Conservation (phyloP, 2,888 invertebrate species). For the Crepidodera aurea region DNA sequence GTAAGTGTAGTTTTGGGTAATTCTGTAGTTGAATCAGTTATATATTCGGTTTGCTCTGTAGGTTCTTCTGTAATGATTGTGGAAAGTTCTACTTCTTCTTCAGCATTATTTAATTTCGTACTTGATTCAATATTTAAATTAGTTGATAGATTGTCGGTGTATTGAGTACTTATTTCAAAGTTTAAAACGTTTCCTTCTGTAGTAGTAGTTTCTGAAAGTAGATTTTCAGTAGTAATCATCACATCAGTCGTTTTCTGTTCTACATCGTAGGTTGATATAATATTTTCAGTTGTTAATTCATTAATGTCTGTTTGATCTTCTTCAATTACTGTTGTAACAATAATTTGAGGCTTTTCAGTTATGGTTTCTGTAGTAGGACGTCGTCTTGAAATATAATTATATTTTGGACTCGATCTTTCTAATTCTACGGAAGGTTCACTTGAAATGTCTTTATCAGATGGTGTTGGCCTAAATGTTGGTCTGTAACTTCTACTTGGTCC, state of each 20-base stretch:
- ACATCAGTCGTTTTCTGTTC: background rate
- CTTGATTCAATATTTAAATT: constrained; percentile 4
- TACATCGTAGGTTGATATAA: background rate
- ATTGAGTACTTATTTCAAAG: background rate
- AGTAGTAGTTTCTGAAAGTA: background rate
- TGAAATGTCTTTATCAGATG: constrained; percentile 7
- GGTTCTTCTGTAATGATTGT: constrained; percentile 8
- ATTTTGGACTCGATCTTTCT: background rate
- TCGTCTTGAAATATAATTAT: constrained; percentile 7
- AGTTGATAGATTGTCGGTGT: background rate
- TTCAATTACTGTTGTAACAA: constrained; percentile 2
- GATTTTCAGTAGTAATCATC: background rate
- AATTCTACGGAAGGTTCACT: constrained; percentile 6
- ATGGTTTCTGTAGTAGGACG: constrained; percentile 13
- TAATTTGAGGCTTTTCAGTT: constrained; percentile 9
- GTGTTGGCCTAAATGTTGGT: constrained; percentile 3
- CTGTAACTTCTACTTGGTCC: constrained; percentile 15
- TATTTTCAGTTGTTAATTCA: background rate
- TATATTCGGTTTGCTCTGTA: constrained; percentile 1
- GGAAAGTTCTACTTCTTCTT: background rate
- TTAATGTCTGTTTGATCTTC: constrained; percentile 7
- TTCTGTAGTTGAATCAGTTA: constrained; percentile 18
- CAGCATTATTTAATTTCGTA: background rate
- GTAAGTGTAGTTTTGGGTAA: constrained; percentile 8
- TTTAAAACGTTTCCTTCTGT: background rate